Evolutionary conservation across 1,140 invertebrate genomes (phyloP), one percentile per base, ranked within the genome.

Genomic region (Solenopsis invicta): DNA sequence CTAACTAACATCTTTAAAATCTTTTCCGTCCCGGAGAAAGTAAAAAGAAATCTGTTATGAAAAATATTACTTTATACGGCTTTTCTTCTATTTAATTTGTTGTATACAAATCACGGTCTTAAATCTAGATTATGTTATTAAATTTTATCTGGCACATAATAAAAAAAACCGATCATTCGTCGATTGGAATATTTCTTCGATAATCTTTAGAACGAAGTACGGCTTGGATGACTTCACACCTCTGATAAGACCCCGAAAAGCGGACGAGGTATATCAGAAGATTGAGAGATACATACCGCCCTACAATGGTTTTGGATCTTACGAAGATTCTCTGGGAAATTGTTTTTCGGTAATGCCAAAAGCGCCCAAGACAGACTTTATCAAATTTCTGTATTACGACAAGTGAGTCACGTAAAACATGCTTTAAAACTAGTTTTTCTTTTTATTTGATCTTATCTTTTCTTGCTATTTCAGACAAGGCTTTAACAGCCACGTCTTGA

Each of bases 281-380:
- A 90, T 91, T 29, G 95, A 96, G 64, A 95, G 96, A 45, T 94
- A 97, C 69, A 92, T 98, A 48, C 98, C 98, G 13, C 98, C 98
- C 1, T 98, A 98, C 96, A 99, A 98, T 92, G 98, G 98, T 6
- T 98, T 97, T 94, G 98, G 98, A 6, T 97, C 96, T 0, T 97
- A 98, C 88, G 98, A 98, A 89, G 98, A 99, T 94, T 98, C 98
- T 0, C 96, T 98, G 34, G 97, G 97, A 85, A 98, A 98, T 92
- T 98, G 98, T 93, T 96, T 97, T 4, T 97, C 96, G 0, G 96
- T 98, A 1, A 96, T 98, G 80, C 97, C 97, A 0, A 97, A 98
- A 91, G 95, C 97, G 1, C 97, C 97, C 0, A 97, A 97, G 92
- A 96, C 96, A 64, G 97, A 98, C 94, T 97, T 98, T 87, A 96